Base-by-base conservation (phyloP, 2,113 vertebrate species). In the Nannobrachium achirus region DNA sequence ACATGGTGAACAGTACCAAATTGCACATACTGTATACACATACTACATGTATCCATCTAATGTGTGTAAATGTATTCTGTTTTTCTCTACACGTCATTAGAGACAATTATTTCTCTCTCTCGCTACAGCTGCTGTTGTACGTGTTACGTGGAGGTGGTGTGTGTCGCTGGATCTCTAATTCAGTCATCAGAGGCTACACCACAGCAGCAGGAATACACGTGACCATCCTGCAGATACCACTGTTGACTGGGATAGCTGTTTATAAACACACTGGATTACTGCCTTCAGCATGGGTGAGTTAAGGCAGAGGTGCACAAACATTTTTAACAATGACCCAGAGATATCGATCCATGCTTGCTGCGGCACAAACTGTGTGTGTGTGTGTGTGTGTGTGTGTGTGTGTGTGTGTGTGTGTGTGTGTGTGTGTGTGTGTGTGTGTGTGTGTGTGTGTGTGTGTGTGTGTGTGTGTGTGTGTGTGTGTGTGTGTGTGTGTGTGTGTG, bases 101-200 rank as follows among this genome's bases (percentile, higher is more conserved):
- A 33, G 25, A 33, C 25, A 33, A 33, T 33, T 33, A 33, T 33
- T 2, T 33, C 25, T 33, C 25, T 33, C 25, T 33, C 25, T 52
- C 14, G 3, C 55, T 20, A 19, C 33, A 89, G 88, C 78, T 91
- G 4, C 18, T 78, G n/a, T 85, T 97, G 84, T 95, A 94, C 77
- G 64, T 96, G 69, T 90, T 96, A 67, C 90, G 88, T 2, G 95
- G 95, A 78, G 94, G 93, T 0, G 92, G 93, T 71, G 93, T 96
- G 83, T 93, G 93, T 82, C 93, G 93, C 33, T 97, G 95, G 71
- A 86, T 98, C 60, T 95, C 94, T 0, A 91, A 94, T 69, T 93
- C 95, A 8, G 82, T 97, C 58, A 92, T 98, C 46, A 86, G 94
- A 39, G 95, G 94, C 1, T 96, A 96, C 66, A 96, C 94, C 48